These are phyloP conservation scores for Neosilurus hyrtlii DNA, from an alignment of 2,797 vertebrate genomes.

Conservation along the genomic window DNA sequence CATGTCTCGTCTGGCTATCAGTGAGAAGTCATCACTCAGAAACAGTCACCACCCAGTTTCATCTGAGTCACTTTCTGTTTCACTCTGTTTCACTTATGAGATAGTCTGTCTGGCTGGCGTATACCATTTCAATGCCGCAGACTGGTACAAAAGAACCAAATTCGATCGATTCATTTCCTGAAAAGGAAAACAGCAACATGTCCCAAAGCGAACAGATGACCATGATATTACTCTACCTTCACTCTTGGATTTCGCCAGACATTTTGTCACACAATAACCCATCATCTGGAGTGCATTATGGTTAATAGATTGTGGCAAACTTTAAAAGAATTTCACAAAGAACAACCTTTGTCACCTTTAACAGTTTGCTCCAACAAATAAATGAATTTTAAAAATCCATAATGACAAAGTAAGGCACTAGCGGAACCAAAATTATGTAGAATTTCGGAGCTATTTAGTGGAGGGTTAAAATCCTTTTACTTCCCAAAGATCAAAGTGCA, in stretches of 20 bases:
- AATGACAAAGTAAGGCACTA: background rate
- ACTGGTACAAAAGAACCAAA: conserved; percentile 2
- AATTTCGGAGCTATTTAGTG: background rate
- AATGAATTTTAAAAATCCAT: background rate
- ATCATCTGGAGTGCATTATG: conserved; percentile 34
- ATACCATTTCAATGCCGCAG: background rate
- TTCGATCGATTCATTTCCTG: background rate
- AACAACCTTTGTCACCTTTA: conserved; percentile 26
- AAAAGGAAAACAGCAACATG: background rate
- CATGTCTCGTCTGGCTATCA: conserved; percentile 39
- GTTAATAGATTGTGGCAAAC: conserved; percentile 1
- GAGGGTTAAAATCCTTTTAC: background rate
- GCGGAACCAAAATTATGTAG: background rate
- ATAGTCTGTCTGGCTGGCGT: background rate
- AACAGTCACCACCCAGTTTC: conserved; percentile 9
- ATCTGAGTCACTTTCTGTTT: conserved; percentile 11
- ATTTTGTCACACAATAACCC: background rate
- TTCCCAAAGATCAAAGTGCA: background rate
- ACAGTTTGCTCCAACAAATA: conserved; percentile 9
- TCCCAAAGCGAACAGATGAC: background rate
- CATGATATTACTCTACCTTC: background rate
- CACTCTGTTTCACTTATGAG: background rate
- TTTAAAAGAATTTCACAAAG: conserved; percentile 23
- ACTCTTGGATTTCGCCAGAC: background rate
- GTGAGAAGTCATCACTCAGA: conserved; percentile 38